Evolutionary conservation across 2,113 vertebrate species (phyloP).

Genomic region (Erythrolamprus reginae): DNA sequence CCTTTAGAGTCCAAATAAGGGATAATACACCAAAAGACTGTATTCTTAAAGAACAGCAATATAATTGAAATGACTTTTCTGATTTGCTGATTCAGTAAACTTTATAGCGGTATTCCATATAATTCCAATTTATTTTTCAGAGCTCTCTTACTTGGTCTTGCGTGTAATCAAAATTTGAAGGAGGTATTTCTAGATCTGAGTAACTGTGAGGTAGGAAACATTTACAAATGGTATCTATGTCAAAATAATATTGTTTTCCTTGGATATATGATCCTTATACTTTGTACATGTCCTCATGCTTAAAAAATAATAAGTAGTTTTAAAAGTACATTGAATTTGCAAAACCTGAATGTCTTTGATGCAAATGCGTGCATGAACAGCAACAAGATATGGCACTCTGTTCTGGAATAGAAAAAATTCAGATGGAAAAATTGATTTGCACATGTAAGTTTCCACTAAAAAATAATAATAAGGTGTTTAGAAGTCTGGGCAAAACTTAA

Average conservation of each 20-base stretch:
- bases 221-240: slow-evolving; percentile 27
- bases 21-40: neutral
- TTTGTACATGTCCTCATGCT: neutral
- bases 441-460: neutral
- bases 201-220: slow-evolving; percentile 88
- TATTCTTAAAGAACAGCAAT: neutral
- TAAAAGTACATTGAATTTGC: neutral
- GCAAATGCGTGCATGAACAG: neutral
- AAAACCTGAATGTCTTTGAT: neutral
- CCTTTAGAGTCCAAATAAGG: slow-evolving; percentile 3
- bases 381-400: neutral
- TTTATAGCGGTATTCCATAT: neutral
- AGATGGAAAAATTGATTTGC: neutral
- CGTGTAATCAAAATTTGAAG: slow-evolving; percentile 88
- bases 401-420: neutral
- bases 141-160: slow-evolving; percentile 90
- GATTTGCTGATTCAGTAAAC: neutral
- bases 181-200: slow-evolving; percentile 93
- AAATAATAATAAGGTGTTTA: neutral
- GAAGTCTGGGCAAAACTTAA: neutral
- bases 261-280: neutral
- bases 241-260: neutral
- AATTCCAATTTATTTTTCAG: slow-evolving; percentile 65
- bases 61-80: neutral
- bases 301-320: neutral